A percentile compares a stretch with the other conserved stretches of the same genome.
These are phyloP conservation scores for Erynnis tages DNA, from an alignment of 2,888 invertebrate species.

Conservation along the genomic window DNA sequence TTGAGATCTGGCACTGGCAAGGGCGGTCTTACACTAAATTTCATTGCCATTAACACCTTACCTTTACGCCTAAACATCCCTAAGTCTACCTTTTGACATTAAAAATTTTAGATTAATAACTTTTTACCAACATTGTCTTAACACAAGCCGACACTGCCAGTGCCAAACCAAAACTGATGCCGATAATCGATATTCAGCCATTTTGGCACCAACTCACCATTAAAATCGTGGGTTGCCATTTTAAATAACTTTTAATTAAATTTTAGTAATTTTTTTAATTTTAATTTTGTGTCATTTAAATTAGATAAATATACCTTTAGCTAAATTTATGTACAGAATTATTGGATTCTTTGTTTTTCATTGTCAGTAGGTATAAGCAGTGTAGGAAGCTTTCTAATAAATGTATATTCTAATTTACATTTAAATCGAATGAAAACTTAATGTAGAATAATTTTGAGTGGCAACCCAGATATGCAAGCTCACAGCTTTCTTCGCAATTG, in stretches of 20 bases:
- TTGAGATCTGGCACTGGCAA: conserved; percentile 40
- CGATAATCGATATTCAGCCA: conserved; percentile 38
- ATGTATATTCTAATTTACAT: no score
- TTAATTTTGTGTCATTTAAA: no score
- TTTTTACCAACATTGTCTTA: conserved; percentile 33
- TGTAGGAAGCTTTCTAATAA: no score
- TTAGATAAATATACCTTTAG: no score
- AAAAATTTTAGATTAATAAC: conserved; percentile 40
- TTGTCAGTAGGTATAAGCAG: no score
- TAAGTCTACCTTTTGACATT: conserved; percentile 32
- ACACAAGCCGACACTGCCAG: conserved; percentile 36
- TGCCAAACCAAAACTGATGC: conserved; percentile 48
- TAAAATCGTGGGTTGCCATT: conserved; percentile 61
- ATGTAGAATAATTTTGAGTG: conserved; percentile 34
- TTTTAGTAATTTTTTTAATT: not conserved
- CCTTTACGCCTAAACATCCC: conserved; percentile 29
- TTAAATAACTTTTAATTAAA: not conserved
- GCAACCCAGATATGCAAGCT: conserved; percentile 67
- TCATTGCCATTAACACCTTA: conserved; percentile 31
- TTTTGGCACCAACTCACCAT: conserved; percentile 48
- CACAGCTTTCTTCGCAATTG: conserved; percentile 78
- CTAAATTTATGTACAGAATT: no score
- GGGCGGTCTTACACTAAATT: conserved; percentile 30
- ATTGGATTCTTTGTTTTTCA: no score
- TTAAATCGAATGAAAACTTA: no score